Conservation (phyloP, 2,113 vertebrate genomes). For the Acinonyx jubatus region DNA sequence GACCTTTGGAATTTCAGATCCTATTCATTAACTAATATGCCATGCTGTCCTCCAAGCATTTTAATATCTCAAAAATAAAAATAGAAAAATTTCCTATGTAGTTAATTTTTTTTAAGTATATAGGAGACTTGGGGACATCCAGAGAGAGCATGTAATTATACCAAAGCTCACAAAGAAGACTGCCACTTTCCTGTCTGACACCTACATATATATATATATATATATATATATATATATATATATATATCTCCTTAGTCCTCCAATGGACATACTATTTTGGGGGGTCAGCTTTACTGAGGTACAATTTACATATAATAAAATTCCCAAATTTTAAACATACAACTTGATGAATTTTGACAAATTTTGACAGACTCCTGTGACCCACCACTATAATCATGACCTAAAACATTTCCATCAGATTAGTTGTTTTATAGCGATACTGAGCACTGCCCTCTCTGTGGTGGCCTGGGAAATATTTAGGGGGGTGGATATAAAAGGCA, state of each 20-base stretch:
- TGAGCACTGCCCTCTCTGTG: background rate
- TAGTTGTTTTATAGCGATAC: background rate
- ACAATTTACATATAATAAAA: slow-evolving; percentile 1
- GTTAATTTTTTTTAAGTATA: background rate
- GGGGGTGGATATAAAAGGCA: background rate
- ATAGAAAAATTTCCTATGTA: background rate
- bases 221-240: background rate
- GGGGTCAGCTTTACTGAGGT: background rate
- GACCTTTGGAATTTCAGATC: background rate
- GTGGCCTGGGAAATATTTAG: background rate
- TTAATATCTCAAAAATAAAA: slow-evolving; percentile 24
- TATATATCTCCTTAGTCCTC: background rate
- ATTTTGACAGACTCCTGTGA: background rate
- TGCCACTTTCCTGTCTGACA: background rate
- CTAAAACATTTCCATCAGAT: background rate
- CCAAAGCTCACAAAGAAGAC: background rate
- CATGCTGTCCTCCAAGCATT: background rate
- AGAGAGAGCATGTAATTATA: background rate
- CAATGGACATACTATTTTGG: background rate
- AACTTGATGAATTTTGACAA: background rate
- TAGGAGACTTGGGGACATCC: background rate
- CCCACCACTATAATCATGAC: background rate
- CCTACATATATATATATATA: no score
- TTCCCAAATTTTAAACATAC: background rate
- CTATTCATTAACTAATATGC: background rate